These are phyloP conservation scores for Anthopleura xanthogrammica DNA, from an alignment of 92 coral and sea anemone species.

Conservation along the genomic window DNA sequence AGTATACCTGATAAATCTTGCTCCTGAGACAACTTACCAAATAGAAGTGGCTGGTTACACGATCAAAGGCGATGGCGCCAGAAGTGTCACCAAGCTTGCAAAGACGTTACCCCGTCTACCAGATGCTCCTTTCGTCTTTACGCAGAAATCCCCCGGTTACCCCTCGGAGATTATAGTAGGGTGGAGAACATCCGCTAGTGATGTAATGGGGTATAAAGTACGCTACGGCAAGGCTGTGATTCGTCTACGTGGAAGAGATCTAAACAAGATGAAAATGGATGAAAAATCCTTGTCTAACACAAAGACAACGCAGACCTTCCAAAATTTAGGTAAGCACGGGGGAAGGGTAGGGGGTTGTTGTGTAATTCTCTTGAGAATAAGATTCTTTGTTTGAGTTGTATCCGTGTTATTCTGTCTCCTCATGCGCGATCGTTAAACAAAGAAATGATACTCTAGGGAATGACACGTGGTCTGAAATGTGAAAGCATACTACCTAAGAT, in stretches of 20 bases:
- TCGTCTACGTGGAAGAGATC: conserved; percentile 59
- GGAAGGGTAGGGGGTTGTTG: no score
- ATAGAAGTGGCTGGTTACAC: conserved; percentile 79
- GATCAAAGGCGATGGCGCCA: conserved; percentile 83
- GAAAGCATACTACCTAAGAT: neutral
- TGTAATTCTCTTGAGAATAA: no score
- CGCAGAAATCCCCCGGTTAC: conserved; percentile 13
- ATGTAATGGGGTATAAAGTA: conserved; percentile 53
- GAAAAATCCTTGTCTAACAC: conserved; percentile 41
- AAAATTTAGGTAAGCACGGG: conserved; percentile 40
- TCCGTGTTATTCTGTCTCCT: no score
- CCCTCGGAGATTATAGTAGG: conserved; percentile 51
- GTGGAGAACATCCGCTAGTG: conserved; percentile 68
- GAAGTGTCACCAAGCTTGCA: conserved; percentile 55
- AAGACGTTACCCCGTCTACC: conserved; percentile 69
- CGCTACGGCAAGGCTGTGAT: conserved; percentile 65
- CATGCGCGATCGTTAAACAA: no score
- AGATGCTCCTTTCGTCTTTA: conserved; percentile 57
- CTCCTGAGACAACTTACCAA: conserved; percentile 86
- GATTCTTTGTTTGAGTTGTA: no score
- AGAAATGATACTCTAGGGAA: neutral
- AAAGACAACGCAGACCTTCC: conserved; percentile 42
- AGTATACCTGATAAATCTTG: conserved; percentile 53
- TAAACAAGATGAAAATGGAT: conserved; percentile 57
- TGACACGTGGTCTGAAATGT: neutral